A percentile compares a stretch with the other conserved stretches of the same genome.
These are phyloP conservation scores for Proteles cristata DNA, from an alignment of 2,113 vertebrate genomes.

Conservation along the genomic window DNA sequence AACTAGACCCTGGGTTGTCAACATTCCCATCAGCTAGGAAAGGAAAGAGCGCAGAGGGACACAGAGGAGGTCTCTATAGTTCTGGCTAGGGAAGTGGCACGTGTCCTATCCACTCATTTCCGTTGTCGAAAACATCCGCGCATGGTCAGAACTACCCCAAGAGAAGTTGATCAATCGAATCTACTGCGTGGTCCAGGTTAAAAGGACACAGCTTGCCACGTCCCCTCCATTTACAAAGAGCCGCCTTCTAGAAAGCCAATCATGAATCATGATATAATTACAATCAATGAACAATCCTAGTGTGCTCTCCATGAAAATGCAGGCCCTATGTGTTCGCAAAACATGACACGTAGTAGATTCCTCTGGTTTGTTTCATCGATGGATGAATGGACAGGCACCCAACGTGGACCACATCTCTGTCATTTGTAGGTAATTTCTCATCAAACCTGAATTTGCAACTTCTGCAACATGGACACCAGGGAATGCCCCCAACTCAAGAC, in stretches of 20 bases:
- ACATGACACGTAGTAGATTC: too few relatives aligned
- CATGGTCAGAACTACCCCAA: neutral
- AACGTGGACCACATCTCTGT: neutral
- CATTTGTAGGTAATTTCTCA: neutral
- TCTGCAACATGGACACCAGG: neutral
- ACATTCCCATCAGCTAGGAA: neutral
- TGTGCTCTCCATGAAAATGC: neutral
- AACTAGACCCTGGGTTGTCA: neutral
- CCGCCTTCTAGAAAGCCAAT: neutral
- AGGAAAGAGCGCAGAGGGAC: neutral
- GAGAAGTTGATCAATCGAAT: neutral
- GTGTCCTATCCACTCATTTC: neutral
- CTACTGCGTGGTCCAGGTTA: too few relatives aligned
- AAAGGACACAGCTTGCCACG: neutral
- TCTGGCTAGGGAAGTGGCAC: neutral
- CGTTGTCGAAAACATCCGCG: neutral
- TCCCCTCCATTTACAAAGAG: neutral
- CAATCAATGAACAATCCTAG: neutral
- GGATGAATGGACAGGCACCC: neutral
- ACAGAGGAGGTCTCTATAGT: neutral
- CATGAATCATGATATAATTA: neutral
- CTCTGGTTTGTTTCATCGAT: neutral
- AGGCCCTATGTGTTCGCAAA: neutral
- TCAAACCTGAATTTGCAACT: neutral
- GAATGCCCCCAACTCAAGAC: neutral